Evolutionary conservation across 2,113 vertebrate genomes (phyloP).

Genomic region (Taxidea taxus): DNA sequence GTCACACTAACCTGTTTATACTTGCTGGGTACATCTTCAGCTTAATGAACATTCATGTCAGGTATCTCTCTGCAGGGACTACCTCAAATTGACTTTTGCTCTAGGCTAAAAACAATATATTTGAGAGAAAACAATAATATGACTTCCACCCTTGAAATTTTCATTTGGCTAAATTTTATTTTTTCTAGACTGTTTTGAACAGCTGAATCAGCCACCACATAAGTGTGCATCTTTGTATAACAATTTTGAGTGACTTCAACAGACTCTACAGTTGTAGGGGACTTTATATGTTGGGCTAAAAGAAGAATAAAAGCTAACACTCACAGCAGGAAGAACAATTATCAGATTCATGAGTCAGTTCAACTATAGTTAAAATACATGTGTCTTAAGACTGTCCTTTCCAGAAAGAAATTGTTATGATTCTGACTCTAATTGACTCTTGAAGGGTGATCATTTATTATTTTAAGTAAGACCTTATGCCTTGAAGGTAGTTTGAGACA

Average conservation of each 20-base stretch:
- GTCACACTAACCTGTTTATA: not conserved
- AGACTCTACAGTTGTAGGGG: not conserved
- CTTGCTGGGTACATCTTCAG: not conserved
- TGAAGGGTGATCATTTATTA: slow-evolving; percentile 75
- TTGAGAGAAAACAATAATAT: slow-evolving; percentile 42
- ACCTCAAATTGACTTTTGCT: slow-evolving; percentile 5
- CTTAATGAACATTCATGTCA: not conserved
- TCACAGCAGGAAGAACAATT: slow-evolving; percentile 69
- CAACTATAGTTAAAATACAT: slow-evolving; percentile 54
- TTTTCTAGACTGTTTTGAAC: slow-evolving; percentile 41
- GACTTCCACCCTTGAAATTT: slow-evolving; percentile 37
- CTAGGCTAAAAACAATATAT: slow-evolving; percentile 41
- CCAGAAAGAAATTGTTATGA: slow-evolving; percentile 66
- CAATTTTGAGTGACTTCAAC: not conserved
- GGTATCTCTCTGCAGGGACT: not conserved
- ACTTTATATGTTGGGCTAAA: not conserved
- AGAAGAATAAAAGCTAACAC: slow-evolving; percentile 34
- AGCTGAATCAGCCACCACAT: not conserved
- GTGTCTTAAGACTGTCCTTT: slow-evolving; percentile 58
- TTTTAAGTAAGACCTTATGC: slow-evolving; percentile 74
- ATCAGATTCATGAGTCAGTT: slow-evolving; percentile 69
- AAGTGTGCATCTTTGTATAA: not conserved
- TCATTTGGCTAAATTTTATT: slow-evolving; percentile 16
- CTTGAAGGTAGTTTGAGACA: slow-evolving; percentile 47
- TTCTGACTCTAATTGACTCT: slow-evolving; percentile 68